A percentile compares a stretch with the other conserved stretches of the same genome.
phyloP scores from a whole-genome alignment of 2,888 invertebrate species.

The Sceliomorpha sp. region DNA sequence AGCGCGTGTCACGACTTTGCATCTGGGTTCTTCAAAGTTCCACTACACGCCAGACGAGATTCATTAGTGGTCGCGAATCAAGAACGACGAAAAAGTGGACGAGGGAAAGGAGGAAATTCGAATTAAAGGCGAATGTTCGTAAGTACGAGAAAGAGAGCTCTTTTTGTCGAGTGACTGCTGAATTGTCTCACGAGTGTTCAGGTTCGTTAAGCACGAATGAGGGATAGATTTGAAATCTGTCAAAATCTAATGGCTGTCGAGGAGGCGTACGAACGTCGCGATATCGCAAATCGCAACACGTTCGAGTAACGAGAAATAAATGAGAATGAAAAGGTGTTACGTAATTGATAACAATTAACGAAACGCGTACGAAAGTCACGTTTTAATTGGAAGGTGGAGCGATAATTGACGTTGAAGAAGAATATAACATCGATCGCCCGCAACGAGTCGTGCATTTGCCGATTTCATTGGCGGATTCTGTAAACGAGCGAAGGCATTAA shows the following conservation, averaged over 20 bases:
- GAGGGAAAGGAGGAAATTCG: conserved; percentile 26
- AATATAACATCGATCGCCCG: conserved; percentile 31
- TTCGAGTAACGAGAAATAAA: conserved; percentile 1
- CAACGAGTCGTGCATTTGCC: conserved; percentile 13
- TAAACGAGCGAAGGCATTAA: too few relatives aligned
- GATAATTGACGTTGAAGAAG: conserved; percentile 35
- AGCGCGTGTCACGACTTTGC: background rate
- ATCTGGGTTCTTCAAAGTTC: conserved; percentile 5
- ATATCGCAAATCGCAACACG: too few relatives aligned
- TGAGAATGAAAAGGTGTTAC: too few relatives aligned
- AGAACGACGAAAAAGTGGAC: conserved; percentile 10
- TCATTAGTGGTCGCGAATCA: conserved; percentile 20
- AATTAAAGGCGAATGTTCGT: conserved; percentile 25
- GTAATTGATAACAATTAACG: too few relatives aligned
- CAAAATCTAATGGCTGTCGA: too few relatives aligned
- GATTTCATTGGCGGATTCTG: too few relatives aligned
- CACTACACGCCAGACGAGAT: conserved; percentile 19
- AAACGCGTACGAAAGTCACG: too few relatives aligned
- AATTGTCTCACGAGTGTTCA: conserved; percentile 9
- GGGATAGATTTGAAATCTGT: background rate
- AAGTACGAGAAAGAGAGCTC: conserved; percentile 10
- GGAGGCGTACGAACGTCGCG: too few relatives aligned
- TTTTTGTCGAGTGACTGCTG: conserved; percentile 7
- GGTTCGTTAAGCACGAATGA: conserved; percentile 9
- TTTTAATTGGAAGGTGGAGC: conserved; percentile 29